Evolutionary conservation across 1,140 invertebrate genomes (phyloP).

Genomic region (Leptinotarsa texana): DNA sequence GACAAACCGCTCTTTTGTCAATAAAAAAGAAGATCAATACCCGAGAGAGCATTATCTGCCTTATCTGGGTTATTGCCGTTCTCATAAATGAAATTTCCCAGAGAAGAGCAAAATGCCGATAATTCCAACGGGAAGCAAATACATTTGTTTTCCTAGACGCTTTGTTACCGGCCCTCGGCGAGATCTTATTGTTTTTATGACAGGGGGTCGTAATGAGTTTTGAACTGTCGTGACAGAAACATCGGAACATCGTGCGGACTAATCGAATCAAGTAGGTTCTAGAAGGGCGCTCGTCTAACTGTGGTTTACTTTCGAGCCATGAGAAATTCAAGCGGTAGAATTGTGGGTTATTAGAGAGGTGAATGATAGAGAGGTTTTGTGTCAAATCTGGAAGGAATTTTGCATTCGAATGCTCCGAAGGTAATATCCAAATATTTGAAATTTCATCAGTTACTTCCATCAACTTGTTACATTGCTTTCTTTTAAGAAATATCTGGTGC

Average conservation of each 20-base stretch:
- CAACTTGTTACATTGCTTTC: too few species aligned
- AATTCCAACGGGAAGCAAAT: conserved; percentile 7
- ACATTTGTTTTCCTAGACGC: conserved; percentile 16
- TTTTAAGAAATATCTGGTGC: too few species aligned
- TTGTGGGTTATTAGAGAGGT: conserved; percentile 6
- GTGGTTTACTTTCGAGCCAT: conserved; percentile 20
- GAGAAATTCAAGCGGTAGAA: conserved; percentile 10
- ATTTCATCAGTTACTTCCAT: too few species aligned
- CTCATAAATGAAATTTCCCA: background rate
- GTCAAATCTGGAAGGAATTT: background rate
- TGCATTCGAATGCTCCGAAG: background rate
- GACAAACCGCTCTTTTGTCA: background rate
- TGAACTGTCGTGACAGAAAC: conserved; percentile 20
- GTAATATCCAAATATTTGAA: too few species aligned
- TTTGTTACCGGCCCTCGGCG: background rate
- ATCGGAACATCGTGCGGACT: conserved; percentile 7
- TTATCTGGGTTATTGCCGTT: conserved; percentile 1
- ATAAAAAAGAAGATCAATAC: conserved; percentile 6
- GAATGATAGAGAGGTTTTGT: background rate
- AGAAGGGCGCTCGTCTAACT: background rate
- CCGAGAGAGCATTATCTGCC: background rate
- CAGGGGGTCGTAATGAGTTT: conserved; percentile 18
- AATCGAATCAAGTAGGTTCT: conserved; percentile 17
- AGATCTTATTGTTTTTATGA: conserved; percentile 19
- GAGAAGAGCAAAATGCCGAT: background rate